Evolutionary conservation across 23 tunicate species (phyloP).

Genomic region (Pegea sp.): DNA sequence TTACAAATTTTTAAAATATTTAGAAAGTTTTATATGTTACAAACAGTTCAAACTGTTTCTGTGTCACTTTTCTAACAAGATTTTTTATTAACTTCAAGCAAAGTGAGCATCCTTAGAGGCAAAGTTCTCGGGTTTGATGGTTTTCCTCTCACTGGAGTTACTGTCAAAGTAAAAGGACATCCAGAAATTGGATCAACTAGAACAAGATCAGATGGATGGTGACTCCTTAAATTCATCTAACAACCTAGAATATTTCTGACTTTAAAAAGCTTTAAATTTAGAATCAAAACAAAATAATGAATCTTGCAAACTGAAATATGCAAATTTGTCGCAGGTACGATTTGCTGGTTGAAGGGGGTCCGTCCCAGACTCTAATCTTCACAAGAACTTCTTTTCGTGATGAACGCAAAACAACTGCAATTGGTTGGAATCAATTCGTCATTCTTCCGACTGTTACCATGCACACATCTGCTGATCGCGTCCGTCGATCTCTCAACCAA

Average conservation of each 20-base stretch:
- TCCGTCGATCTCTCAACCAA: too few relatives aligned
- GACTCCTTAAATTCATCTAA: background rate
- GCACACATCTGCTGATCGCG: constrained; percentile 46
- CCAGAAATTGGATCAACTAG: constrained; percentile 32
- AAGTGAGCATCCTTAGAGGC: constrained; percentile 53
- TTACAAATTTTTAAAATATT: too few relatives aligned
- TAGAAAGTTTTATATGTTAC: too few relatives aligned
- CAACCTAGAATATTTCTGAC: background rate
- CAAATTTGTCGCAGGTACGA: constrained; percentile 73
- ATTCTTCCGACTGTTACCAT: constrained; percentile 24
- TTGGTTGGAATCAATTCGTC: constrained; percentile 60
- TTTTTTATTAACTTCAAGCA: too few relatives aligned
- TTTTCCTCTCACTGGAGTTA: constrained; percentile 58
- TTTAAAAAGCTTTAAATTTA: background rate
- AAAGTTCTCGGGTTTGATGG: constrained; percentile 40
- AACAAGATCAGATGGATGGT: constrained; percentile 63
- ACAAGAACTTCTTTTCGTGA: constrained; percentile 28
- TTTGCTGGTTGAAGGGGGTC: constrained; percentile 65
- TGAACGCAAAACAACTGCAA: constrained; percentile 13
- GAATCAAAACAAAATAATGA: background rate
- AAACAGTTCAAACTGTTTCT: too few relatives aligned
- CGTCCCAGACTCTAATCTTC: constrained; percentile 25
- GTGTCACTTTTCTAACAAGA: too few relatives aligned
- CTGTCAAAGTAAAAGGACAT: constrained; percentile 15
- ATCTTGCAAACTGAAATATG: background rate